phyloP scores from a whole-genome alignment of 2,888 invertebrate genomes.

The Agrochola lychnidis region DNA sequence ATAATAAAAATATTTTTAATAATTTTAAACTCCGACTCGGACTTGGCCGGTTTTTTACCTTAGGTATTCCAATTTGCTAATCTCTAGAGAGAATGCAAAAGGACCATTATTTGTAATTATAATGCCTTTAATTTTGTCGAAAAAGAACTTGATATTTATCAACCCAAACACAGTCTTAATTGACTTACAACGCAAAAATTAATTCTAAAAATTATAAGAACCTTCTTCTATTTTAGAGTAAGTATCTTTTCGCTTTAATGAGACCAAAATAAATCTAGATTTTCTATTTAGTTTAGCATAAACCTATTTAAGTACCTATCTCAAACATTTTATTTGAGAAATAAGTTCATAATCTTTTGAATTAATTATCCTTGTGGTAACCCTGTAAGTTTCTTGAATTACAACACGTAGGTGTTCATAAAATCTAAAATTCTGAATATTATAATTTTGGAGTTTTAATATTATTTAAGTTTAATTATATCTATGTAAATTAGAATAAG shows the following conservation, averaged over 20 bases:
- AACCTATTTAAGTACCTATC: neutral
- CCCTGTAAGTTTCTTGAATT: slow-evolving; percentile 19
- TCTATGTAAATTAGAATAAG: slow-evolving; percentile 33
- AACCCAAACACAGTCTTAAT: neutral
- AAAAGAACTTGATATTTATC: neutral
- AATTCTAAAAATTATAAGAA: neutral
- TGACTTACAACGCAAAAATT: neutral
- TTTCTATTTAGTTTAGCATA: slow-evolving; percentile 26
- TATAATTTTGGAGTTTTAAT: slow-evolving; percentile 12
- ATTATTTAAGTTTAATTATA: slow-evolving; percentile 23
- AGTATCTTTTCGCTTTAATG: slow-evolving; percentile 54
- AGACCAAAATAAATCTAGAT: slow-evolving; percentile 34
- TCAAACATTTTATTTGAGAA: slow-evolving; percentile 29
- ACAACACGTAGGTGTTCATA: slow-evolving; percentile 13
- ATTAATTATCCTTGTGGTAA: slow-evolving; percentile 38
- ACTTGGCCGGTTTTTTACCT: neutral
- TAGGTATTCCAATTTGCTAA: neutral
- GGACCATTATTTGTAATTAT: neutral
- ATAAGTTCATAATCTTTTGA: slow-evolving; percentile 34
- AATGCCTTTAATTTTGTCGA: neutral
- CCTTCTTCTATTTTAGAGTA: neutral
- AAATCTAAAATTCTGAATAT: slow-evolving; percentile 23
- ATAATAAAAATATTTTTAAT: too few relatives aligned
- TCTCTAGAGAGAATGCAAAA: neutral
- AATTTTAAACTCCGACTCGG: too few relatives aligned